Evolutionary conservation across 2,113 vertebrate species (phyloP).

Genomic region (Octodon degus): DNA sequence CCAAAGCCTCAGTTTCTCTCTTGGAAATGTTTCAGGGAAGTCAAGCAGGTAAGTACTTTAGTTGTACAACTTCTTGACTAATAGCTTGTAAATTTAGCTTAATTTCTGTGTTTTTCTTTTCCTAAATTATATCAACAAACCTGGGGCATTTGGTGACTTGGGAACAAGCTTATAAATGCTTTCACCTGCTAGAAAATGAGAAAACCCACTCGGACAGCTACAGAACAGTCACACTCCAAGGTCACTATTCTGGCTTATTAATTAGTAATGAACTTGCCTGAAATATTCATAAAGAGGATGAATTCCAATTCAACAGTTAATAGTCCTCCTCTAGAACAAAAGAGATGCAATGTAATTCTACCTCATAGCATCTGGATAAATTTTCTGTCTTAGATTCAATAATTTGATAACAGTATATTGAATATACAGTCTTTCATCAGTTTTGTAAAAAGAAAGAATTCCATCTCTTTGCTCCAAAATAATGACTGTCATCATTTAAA

Average conservation of each 20-base stretch:
- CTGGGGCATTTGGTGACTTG: slow-evolving; percentile 29
- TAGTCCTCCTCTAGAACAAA: slow-evolving; percentile 6
- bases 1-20: not conserved
- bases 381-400: slow-evolving; percentile 17
- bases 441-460: not conserved
- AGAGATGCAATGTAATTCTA: not conserved
- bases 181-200: slow-evolving; percentile 36
- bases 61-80: slow-evolving; percentile 18
- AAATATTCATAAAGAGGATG: slow-evolving; percentile 16
- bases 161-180: slow-evolving; percentile 18
- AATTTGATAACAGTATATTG: slow-evolving; percentile 9
- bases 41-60: not conserved
- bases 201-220: not conserved
- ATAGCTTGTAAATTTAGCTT: slow-evolving; percentile 44
- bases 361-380: slow-evolving; percentile 22
- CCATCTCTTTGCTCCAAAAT: not conserved
- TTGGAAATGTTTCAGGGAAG: slow-evolving; percentile 21
- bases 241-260: slow-evolving; percentile 20
- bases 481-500: slow-evolving; percentile 16
- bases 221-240: not conserved
- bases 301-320: slow-evolving; percentile 17
- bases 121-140: slow-evolving; percentile 61
- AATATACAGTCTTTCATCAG: not conserved
- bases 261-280: slow-evolving; percentile 44
- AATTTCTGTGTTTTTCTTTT: slow-evolving; percentile 57